These are phyloP conservation scores for Acronicta leporina DNA, from an alignment of 2,888 invertebrate species.

Conservation along the genomic window DNA sequence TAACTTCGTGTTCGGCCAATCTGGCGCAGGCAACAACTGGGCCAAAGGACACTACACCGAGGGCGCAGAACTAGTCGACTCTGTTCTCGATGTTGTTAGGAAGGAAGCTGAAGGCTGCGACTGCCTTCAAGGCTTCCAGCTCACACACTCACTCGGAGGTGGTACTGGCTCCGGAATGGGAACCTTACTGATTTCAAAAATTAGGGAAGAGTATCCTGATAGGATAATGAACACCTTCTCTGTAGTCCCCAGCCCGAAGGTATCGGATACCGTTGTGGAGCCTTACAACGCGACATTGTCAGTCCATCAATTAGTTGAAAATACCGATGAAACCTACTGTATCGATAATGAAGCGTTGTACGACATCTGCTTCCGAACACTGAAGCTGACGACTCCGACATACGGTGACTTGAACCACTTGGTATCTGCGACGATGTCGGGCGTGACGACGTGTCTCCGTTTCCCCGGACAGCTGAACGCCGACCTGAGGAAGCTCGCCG, in stretches of 20 bases:
- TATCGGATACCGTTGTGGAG: slow-evolving; percentile 92
- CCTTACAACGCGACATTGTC: slow-evolving; percentile 92
- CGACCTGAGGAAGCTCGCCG: slow-evolving; percentile 90
- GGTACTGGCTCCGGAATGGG: slow-evolving; percentile 94
- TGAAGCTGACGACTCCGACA: slow-evolving; percentile 93
- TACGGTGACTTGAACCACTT: slow-evolving; percentile 93
- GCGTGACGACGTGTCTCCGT: slow-evolving; percentile 81
- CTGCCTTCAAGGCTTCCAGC: slow-evolving; percentile 90
- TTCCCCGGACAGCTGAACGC: slow-evolving; percentile 90
- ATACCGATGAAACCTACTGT: slow-evolving; percentile 91
- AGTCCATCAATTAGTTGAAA: slow-evolving; percentile 91
- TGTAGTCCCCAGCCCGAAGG: slow-evolving; percentile 92
- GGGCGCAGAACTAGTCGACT: slow-evolving; percentile 90
- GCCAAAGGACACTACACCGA: slow-evolving; percentile 92
- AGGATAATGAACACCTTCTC: slow-evolving; percentile 92
- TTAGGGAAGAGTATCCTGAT: slow-evolving; percentile 93
- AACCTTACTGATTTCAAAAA: slow-evolving; percentile 91
- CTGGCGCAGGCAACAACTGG: slow-evolving; percentile 90
- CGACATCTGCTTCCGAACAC: slow-evolving; percentile 93
- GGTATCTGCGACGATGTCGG: slow-evolving; percentile 82
- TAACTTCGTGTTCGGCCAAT: slow-evolving; percentile 91
- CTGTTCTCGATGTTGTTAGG: slow-evolving; percentile 88
- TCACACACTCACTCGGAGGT: slow-evolving; percentile 92
- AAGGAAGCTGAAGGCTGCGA: slow-evolving; percentile 91
- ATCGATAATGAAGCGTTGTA: slow-evolving; percentile 94